Conservation (phyloP, 2,888 invertebrate species). For the Suillia variegata region DNA sequence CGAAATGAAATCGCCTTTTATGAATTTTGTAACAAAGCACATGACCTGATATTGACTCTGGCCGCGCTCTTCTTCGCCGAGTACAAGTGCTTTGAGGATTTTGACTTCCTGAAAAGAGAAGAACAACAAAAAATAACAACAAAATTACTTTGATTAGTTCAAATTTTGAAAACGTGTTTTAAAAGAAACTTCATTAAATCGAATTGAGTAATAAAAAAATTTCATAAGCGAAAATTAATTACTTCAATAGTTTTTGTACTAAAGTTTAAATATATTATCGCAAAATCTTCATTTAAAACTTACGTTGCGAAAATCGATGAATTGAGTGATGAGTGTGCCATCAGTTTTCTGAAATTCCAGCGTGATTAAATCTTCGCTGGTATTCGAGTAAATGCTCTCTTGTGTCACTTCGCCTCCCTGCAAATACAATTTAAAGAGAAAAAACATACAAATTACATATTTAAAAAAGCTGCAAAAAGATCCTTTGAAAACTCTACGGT, state of each 20-base stretch:
- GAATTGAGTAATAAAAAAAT: too few species aligned
- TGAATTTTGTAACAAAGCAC: conserved; percentile 89
- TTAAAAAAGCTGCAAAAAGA: too few species aligned
- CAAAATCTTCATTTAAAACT: conserved; percentile 64
- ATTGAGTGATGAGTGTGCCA: conserved; percentile 88
- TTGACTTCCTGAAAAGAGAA: conserved; percentile 77
- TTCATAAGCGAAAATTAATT: too few species aligned
- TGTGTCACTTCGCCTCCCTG: conserved; percentile 93
- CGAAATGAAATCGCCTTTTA: conserved; percentile 92
- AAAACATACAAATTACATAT: too few species aligned
- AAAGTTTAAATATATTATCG: too few species aligned
- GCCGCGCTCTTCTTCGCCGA: conserved; percentile 91
- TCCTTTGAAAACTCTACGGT: too few species aligned
- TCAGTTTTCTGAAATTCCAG: conserved; percentile 89
- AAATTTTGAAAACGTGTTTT: background rate
- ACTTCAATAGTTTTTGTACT: too few species aligned
- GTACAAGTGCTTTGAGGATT: conserved; percentile 83
- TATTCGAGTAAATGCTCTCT: conserved; percentile 90
- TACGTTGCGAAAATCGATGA: conserved; percentile 94
- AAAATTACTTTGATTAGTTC: too few species aligned
- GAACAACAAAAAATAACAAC: background rate
- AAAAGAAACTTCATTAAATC: too few species aligned
- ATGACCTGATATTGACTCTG: conserved; percentile 87
- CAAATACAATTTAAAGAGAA: too few species aligned
- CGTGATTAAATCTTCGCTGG: conserved; percentile 86